Percentiles rank a stretch among this genome's conserved stretches.
phyloP scores from a whole-genome alignment of 2,113 vertebrate genomes.

The Geococcyx californianus region DNA sequence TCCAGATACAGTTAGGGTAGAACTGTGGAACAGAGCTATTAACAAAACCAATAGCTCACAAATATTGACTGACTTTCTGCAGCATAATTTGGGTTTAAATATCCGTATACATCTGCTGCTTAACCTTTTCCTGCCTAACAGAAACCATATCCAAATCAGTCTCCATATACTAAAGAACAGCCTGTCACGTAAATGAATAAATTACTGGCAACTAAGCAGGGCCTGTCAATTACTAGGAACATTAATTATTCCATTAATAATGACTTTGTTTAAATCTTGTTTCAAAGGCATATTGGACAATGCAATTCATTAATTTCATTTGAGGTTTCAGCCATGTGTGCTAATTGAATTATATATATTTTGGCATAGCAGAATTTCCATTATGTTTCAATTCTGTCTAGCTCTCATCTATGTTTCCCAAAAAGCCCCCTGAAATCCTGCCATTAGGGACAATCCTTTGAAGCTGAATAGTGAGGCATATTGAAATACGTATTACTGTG shows the following conservation, averaged over 20 bases:
- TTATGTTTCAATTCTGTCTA: neutral
- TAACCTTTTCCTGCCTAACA: neutral
- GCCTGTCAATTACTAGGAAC: conserved; percentile 53
- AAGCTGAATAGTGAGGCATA: neutral
- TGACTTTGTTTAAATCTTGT: conserved; percentile 45
- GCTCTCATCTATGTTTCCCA: conserved; percentile 9
- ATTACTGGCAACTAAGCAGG: conserved; percentile 35
- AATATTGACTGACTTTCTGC: neutral
- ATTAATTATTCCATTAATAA: conserved; percentile 69
- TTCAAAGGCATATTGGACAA: conserved; percentile 64
- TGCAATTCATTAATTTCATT: conserved; percentile 64
- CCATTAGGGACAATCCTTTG: neutral
- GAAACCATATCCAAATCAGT: neutral
- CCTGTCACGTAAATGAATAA: neutral
- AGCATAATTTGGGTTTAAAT: neutral
- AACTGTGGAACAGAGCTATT: neutral
- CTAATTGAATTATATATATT: conserved; percentile 14
- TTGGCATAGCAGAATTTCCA: neutral
- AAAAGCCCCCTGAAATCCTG: neutral
- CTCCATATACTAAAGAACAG: neutral
- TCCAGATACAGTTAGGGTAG: neutral
- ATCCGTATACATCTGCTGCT: neutral
- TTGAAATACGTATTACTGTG: conserved; percentile 12
- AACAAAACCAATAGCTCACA: neutral
- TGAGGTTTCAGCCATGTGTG: conserved; percentile 49